phyloP scores from a whole-genome alignment of 1,140 invertebrate species.

The Hylaeus volcanicus region DNA sequence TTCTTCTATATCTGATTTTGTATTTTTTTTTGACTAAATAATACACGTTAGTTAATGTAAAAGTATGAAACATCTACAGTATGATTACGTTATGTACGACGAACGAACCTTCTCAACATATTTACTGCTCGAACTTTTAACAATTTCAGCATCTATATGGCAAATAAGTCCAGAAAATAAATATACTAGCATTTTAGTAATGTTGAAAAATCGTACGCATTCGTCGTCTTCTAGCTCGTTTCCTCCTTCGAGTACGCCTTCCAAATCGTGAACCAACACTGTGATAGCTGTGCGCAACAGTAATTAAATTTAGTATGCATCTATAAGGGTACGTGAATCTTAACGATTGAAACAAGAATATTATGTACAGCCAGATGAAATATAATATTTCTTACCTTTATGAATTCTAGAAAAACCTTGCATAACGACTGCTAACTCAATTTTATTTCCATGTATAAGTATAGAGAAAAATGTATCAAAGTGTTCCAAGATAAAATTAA shows the following conservation, averaged over 20 bases:
- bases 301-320: too few relatives aligned
- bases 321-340: too few relatives aligned
- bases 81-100: constrained; percentile 5
- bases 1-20: constrained; percentile 74
- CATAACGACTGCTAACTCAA: constrained; percentile 79
- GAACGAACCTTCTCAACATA: constrained; percentile 72
- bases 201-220: constrained; percentile 61
- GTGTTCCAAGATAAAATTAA: constrained; percentile 86
- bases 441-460: constrained; percentile 82
- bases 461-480: constrained; percentile 88
- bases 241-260: constrained; percentile 52
- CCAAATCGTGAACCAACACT: constrained; percentile 63
- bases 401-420: constrained; percentile 77
- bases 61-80: constrained; percentile 20
- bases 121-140: constrained; percentile 61
- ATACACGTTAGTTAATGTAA: constrained; percentile 29
- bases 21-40: constrained; percentile 67
- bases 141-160: constrained; percentile 68
- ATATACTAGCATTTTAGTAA: constrained; percentile 75
- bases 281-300: too few relatives aligned
- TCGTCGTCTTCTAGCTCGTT: constrained; percentile 48
- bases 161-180: constrained; percentile 69
- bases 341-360: too few relatives aligned
- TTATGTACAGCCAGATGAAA: too few relatives aligned
- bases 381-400: too few relatives aligned